Evolutionary conservation across 2,113 vertebrate genomes (phyloP).

Genomic region (Acrocephalus kingi): DNA sequence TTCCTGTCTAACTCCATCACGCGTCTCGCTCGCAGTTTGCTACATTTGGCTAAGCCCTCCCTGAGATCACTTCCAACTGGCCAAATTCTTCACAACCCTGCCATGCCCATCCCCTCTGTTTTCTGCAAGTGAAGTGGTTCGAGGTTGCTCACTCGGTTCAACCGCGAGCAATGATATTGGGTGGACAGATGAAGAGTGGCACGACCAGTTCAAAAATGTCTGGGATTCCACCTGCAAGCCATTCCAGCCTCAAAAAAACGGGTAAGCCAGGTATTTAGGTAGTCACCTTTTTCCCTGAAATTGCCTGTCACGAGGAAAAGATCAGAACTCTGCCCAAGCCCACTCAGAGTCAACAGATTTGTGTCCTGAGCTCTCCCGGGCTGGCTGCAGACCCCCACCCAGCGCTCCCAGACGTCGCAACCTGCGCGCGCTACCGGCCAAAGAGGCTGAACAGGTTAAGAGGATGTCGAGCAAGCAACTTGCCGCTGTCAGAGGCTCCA

Average conservation of each 20-base stretch:
- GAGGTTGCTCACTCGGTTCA: background rate
- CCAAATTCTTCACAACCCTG: background rate
- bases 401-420: background rate
- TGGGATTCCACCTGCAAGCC: background rate
- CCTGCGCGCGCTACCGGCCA: background rate
- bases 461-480: conserved; percentile 83
- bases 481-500: conserved; percentile 85
- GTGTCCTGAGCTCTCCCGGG: background rate
- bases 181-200: background rate
- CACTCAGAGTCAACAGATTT: background rate
- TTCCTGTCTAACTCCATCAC: background rate
- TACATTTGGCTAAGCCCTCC: background rate
- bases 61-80: background rate
- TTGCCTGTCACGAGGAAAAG: background rate
- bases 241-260: background rate
- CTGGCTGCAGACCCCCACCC: background rate
- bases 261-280: background rate
- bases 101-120: background rate
- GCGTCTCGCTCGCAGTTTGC: background rate
- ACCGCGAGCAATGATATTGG: background rate
- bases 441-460: conserved; percentile 43
- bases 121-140: background rate
- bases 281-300: background rate
- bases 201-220: background rate
- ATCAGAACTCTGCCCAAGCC: background rate